Percentiles rank a stretch among this genome's conserved stretches.
These are phyloP conservation scores for Cosmia pyralina DNA, from an alignment of 2,888 invertebrate genomes.

Conservation along the genomic window DNA sequence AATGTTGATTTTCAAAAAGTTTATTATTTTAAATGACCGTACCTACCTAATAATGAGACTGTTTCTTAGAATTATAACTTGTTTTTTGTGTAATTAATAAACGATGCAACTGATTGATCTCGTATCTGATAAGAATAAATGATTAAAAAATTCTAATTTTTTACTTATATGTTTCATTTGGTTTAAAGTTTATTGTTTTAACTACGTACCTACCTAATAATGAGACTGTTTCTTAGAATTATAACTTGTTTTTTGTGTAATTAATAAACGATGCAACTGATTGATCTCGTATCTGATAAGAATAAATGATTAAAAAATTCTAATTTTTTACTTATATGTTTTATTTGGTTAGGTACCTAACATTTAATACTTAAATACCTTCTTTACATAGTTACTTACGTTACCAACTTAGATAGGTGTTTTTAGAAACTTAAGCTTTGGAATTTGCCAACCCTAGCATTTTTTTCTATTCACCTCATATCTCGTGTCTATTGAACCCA, in stretches of 20 bases:
- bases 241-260: slow-evolving; percentile 31
- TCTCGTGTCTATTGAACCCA: slow-evolving; percentile 43
- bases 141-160: slow-evolving; percentile 23
- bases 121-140: slow-evolving; percentile 25
- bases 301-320: slow-evolving; percentile 24
- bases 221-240: slow-evolving; percentile 32
- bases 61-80: slow-evolving; percentile 32
- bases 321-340: slow-evolving; percentile 21
- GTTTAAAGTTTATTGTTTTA: no score
- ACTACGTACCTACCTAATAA: slow-evolving; percentile 32
- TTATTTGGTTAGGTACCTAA: slow-evolving; percentile 17
- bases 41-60: slow-evolving; percentile 30
- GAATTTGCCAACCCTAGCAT: slow-evolving; percentile 33
- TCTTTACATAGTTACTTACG: no score
- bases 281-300: slow-evolving; percentile 30
- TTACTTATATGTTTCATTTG: slow-evolving; percentile 24
- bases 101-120: slow-evolving; percentile 32
- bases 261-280: slow-evolving; percentile 31
- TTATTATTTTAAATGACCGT: slow-evolving; percentile 11
- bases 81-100: slow-evolving; percentile 32
- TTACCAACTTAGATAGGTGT: no score
- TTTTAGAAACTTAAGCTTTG: slow-evolving; percentile 4
- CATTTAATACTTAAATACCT: neutral
- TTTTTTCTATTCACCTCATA: slow-evolving; percentile 35
- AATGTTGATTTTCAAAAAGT: slow-evolving; percentile 8